Percentiles rank a stretch among this genome's conserved stretches.
These are phyloP conservation scores for Pteropus rufus DNA, from an alignment of 2,797 vertebrate genomes.

Conservation along the genomic window DNA sequence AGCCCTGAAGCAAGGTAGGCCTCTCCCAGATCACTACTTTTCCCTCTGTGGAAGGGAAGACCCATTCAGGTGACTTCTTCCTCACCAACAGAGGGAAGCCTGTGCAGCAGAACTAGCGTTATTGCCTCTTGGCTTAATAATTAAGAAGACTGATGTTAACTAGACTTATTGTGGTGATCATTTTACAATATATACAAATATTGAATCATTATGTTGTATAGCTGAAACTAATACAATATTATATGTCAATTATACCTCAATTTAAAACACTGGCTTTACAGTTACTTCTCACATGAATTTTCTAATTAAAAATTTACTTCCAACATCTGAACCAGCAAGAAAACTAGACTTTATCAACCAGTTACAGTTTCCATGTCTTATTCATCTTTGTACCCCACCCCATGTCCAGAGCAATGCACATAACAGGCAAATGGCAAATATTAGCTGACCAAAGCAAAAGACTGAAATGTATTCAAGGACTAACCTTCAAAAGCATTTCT, in stretches of 20 bases:
- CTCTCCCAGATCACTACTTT: too few relatives aligned
- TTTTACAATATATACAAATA: neutral
- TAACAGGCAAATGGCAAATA: neutral
- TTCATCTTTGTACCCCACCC: neutral
- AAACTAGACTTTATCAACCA: neutral
- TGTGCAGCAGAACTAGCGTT: neutral
- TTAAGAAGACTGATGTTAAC: neutral
- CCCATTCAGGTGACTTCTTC: neutral
- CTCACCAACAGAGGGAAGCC: neutral
- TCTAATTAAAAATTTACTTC: neutral
- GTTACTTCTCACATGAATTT: neutral
- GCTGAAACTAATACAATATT: neutral
- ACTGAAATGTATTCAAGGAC: neutral
- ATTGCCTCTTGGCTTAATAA: neutral
- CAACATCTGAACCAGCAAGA: neutral
- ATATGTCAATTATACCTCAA: neutral
- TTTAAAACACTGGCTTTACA: neutral
- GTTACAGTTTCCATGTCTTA: neutral
- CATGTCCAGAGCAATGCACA: neutral
- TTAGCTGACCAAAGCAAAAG: neutral
- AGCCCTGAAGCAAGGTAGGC: neutral
- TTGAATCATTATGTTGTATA: neutral
- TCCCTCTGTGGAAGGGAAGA: neutral
- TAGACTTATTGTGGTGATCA: neutral
- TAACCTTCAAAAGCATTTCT: conserved; percentile 94